A percentile compares a stretch with the other conserved stretches of the same genome.
phyloP scores from a whole-genome alignment of 1,140 invertebrate genomes.

The Drosophila burlai region DNA sequence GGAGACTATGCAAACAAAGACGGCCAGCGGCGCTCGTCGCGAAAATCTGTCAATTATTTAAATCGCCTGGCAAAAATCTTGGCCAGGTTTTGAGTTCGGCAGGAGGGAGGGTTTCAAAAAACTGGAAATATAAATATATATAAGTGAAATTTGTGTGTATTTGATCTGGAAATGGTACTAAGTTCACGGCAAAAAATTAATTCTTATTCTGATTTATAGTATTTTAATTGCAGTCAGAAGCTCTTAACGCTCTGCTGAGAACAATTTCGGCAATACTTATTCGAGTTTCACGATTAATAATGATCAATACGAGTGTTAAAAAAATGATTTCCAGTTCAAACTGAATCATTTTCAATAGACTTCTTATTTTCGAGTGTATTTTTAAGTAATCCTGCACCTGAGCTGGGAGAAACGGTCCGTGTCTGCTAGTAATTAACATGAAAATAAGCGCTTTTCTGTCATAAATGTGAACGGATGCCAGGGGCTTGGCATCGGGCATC shows the following conservation, averaged over 20 bases:
- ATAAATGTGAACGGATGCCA: constrained; percentile 11
- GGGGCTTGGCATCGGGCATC: not conserved
- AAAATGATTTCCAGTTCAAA: not conserved
- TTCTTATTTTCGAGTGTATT: not conserved
- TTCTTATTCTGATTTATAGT: not conserved
- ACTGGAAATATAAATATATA: constrained; percentile 5
- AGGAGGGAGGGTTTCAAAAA: constrained; percentile 14
- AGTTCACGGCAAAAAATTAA: not conserved
- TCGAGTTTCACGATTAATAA: not conserved
- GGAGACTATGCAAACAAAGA: constrained; percentile 36
- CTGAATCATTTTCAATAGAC: not conserved
- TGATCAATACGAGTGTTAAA: not conserved
- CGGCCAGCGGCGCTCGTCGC: constrained; percentile 40
- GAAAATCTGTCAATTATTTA: constrained; percentile 83
- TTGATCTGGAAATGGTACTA: not conserved
- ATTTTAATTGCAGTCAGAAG: too few relatives aligned
- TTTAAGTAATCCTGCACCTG: not conserved
- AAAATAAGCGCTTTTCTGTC: constrained; percentile 69
- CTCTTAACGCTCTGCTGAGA: not conserved
- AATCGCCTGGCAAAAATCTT: constrained; percentile 74
- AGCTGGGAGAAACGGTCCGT: constrained; percentile 1
- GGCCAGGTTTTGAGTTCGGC: constrained; percentile 40
- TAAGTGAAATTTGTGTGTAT: not conserved
- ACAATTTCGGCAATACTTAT: not conserved
- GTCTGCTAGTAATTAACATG: constrained; percentile 79